Conservation (phyloP, 2,113 vertebrate genomes). For the Pongo pygmaeus region DNA sequence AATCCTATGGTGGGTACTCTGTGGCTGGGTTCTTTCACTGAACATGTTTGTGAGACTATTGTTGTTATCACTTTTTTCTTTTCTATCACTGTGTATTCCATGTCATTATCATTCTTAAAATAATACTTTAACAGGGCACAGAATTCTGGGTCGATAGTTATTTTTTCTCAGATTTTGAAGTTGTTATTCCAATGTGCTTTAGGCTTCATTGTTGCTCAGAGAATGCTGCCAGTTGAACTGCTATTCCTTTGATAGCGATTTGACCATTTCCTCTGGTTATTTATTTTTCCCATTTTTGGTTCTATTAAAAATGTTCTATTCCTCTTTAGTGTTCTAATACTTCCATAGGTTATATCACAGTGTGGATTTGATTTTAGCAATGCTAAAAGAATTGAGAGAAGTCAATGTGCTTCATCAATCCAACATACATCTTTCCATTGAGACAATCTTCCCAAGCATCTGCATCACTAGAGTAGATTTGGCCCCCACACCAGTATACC, state of each 20-base stretch:
- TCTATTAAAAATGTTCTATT: not conserved
- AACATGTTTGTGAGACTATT: not conserved
- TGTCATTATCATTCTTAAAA: conserved; percentile 12
- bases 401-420: not conserved
- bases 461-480: not conserved
- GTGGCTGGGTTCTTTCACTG: not conserved
- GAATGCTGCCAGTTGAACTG: not conserved
- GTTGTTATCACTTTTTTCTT: not conserved
- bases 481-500: not conserved
- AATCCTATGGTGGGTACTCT: not conserved
- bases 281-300: not conserved
- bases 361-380: not conserved
- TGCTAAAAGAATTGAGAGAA: not conserved
- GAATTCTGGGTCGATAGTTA: not conserved
- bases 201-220: not conserved
- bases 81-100: not conserved
- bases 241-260: not conserved
- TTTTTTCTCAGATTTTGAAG: conserved; percentile 49
- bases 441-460: not conserved
- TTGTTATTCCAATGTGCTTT: not conserved
- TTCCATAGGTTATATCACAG: not conserved
- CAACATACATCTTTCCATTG: not conserved
- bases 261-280: not conserved
- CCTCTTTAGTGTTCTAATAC: conserved; percentile 7
- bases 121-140: not conserved